Evolutionary conservation across 2,113 vertebrate genomes (phyloP).

Genomic region (Pogona vitticeps): DNA sequence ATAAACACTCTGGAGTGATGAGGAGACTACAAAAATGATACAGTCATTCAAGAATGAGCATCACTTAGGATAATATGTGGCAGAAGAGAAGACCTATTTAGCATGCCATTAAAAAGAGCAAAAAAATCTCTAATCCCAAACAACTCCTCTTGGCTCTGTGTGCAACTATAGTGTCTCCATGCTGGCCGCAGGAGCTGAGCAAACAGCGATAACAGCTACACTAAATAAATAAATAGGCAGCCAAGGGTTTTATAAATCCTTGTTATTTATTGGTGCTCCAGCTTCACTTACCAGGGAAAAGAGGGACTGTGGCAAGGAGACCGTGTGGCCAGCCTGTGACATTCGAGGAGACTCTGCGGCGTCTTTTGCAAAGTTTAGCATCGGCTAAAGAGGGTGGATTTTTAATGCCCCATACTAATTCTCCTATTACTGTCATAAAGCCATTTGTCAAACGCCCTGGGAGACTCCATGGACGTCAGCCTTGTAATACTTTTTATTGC

Average conservation of each 20-base stretch:
- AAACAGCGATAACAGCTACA: not conserved
- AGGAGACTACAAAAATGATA: not conserved
- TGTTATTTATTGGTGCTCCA: slow-evolving; percentile 7
- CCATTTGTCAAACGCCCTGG: slow-evolving; percentile 74
- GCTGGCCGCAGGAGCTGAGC: not conserved
- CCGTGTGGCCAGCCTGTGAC: not conserved
- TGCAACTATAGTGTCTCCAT: not conserved
- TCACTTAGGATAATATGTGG: slow-evolving; percentile 21
- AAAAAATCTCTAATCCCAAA: not conserved
- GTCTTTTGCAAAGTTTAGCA: slow-evolving; percentile 14
- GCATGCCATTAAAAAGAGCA: slow-evolving; percentile 3
- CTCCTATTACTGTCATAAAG: slow-evolving; percentile 79
- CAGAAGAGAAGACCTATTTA: slow-evolving; percentile 15
- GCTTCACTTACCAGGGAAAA: not conserved
- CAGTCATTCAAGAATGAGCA: not conserved
- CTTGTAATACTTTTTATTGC: slow-evolving; percentile 70
- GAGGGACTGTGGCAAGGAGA: not conserved
- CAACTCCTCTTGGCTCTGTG: not conserved
- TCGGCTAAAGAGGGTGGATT: slow-evolving; percentile 54
- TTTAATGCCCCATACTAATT: slow-evolving; percentile 74
- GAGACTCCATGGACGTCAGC: slow-evolving; percentile 48
- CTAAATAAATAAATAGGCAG: not conserved
- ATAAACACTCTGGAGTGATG: slow-evolving; percentile 1
- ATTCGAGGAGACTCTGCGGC: slow-evolving; percentile 11
- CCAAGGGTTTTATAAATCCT: not conserved